Percentiles rank a stretch among this genome's conserved stretches.
These are phyloP conservation scores for Papilio gigon DNA, from an alignment of 2,888 invertebrate species.

Conservation along the genomic window DNA sequence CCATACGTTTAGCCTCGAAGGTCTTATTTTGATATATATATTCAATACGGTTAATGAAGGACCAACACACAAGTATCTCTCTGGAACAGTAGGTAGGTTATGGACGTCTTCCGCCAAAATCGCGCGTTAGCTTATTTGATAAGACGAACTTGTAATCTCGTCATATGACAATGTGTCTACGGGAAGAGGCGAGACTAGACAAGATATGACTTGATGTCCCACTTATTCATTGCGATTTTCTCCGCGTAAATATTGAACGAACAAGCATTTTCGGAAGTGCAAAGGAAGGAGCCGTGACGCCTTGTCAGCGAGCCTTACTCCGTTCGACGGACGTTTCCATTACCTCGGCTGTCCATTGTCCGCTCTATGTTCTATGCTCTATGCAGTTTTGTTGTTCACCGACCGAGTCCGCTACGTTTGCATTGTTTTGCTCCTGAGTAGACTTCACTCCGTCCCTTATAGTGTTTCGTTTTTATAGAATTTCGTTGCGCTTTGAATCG, in stretches of 20 bases:
- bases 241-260: neutral
- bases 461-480: slow-evolving; percentile 15
- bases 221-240: neutral
- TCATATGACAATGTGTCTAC: too few relatives aligned
- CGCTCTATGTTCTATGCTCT: slow-evolving; percentile 18
- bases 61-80: too few relatives aligned
- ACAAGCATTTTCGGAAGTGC: neutral
- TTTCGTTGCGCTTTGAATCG: slow-evolving; percentile 38
- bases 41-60: too few relatives aligned
- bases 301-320: slow-evolving; percentile 2
- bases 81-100: too few relatives aligned
- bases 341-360: slow-evolving; percentile 23
- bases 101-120: too few relatives aligned
- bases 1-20: neutral
- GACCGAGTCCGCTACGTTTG: neutral
- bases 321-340: slow-evolving; percentile 27
- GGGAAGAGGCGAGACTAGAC: too few relatives aligned
- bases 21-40: too few relatives aligned
- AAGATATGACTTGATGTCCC: too few relatives aligned
- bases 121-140: too few relatives aligned
- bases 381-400: slow-evolving; percentile 1
- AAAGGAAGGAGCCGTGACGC: slow-evolving; percentile 1
- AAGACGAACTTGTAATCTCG: too few relatives aligned
- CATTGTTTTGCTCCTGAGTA: slow-evolving; percentile 10
- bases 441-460: slow-evolving; percentile 40